These are phyloP conservation scores for Coelinius sp. DNA, from an alignment of 2,888 invertebrate genomes.

Conservation along the genomic window DNA sequence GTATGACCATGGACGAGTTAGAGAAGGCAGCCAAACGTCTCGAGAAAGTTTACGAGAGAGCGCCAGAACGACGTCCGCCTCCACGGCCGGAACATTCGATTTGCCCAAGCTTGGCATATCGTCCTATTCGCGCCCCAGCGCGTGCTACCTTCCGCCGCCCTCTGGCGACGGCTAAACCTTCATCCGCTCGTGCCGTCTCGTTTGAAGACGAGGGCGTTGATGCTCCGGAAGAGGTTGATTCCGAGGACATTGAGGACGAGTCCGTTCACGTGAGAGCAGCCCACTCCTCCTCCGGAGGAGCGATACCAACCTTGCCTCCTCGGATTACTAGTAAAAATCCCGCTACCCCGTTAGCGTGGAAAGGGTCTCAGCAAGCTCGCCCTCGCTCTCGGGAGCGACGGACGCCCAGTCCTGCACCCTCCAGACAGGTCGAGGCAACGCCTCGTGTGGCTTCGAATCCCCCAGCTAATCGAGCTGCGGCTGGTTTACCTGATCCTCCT, in stretches of 20 bases:
- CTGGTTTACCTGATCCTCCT: too few species aligned
- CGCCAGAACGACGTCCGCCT: neutral
- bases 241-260: neutral
- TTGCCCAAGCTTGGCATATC: neutral
- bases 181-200: neutral
- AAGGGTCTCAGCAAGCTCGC: too few species aligned
- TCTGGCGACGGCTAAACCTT: neutral
- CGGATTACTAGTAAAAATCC: neutral
- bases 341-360: too few species aligned
- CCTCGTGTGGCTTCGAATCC: too few species aligned
- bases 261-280: neutral
- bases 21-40: neutral
- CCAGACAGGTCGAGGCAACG: too few species aligned
- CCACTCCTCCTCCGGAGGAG: neutral
- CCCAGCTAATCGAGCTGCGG: too few species aligned
- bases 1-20: neutral
- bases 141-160: neutral
- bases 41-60: neutral
- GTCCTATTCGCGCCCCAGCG: neutral
- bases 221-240: too few species aligned
- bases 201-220: neutral
- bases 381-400: too few species aligned
- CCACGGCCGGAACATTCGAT: neutral
- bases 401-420: too few species aligned
- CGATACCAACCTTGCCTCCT: neutral